phyloP scores from a whole-genome alignment of 1,140 invertebrate species.

The Drosophila virilis region DNA sequence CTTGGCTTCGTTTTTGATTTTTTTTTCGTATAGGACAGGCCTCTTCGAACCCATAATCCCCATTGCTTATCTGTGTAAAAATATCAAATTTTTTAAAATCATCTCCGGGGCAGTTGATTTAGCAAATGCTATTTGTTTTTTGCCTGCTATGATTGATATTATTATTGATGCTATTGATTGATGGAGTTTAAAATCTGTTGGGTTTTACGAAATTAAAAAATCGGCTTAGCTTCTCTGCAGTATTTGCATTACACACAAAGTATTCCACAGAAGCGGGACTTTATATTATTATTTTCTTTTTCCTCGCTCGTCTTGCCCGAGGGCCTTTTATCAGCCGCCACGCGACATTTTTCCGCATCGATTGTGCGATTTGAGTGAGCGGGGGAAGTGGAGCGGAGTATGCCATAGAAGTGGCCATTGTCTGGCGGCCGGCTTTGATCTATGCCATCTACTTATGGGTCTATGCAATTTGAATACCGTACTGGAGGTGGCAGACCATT shows the following conservation, averaged over 20 bases:
- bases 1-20: conserved; percentile 29
- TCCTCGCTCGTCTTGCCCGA: conserved; percentile 24
- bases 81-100: conserved; percentile 75
- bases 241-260: conserved; percentile 70
- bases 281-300: conserved; percentile 14
- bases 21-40: conserved; percentile 22
- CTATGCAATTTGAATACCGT: conserved; percentile 32
- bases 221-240: conserved; percentile 53
- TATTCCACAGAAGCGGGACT: conserved; percentile 56
- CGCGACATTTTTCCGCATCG: conserved; percentile 76
- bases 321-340: conserved; percentile 66
- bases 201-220: conserved; percentile 77
- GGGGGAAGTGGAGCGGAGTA: conserved; percentile 2
- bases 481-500: conserved; percentile 32
- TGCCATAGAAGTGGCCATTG: conserved; percentile 48
- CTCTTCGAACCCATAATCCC: conserved; percentile 33
- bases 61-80: conserved; percentile 69
- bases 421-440: conserved; percentile 64
- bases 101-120: conserved; percentile 70
- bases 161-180: conserved; percentile 74
- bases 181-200: conserved; percentile 54
- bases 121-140: conserved; percentile 79
- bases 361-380: conserved; percentile 32
- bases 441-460: conserved; percentile 34
- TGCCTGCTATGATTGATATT: conserved; percentile 71